Evolutionary conservation across 1,140 invertebrate species (phyloP), one percentile per base, ranked within the genome.

Genomic region (Ganaspis sp.): DNA sequence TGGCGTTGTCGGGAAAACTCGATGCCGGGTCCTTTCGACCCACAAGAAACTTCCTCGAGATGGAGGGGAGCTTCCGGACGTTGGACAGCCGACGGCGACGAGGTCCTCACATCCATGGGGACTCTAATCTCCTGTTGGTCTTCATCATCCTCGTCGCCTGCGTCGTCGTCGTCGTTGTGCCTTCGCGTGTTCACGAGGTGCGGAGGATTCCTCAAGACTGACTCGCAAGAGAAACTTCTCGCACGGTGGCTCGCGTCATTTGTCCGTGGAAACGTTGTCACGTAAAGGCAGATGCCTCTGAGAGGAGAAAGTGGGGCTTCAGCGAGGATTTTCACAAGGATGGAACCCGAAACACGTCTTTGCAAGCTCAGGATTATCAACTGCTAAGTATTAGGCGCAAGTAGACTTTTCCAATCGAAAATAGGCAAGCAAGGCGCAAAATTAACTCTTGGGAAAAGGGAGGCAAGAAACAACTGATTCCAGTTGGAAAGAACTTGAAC

Each of bases 151-250:
- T 81, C 82, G 73, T 70, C 75, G 4, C 42, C 70, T 1, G 40
- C 70, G 38, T 69, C 75, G 40, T 69, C 21, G 17, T 42, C n/a
- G 37, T 72, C 34, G 71, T 70, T 70, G 75, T 72, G 38, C 37
- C 58, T 72, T 81, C 78, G 74, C 75, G 58, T 83, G 79, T 64
- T 76, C 76, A 79, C 74, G 82, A 64, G 80, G 75, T 79, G 79
- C 83, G 83, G 80, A 81, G 83, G 78, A 83, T 84, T 87, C 82
- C 85, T 87, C 82, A 87, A 87, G 86, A 85, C 86, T 85, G 85
- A 87, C 84, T 84, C 81, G 80, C 75, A 78, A 76, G 74, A 82
- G 73, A 84, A 78, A 81, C 78, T 83, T 80, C 77, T 58, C 53
- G 53, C 53, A 58, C 53, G 19, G 23, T 64, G 58, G 58, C 58